A percentile compares a stretch with the other conserved stretches of the same genome.
phyloP scores from a whole-genome alignment of 2,797 vertebrate genomes.

The Pipistrellus kuhlii region DNA sequence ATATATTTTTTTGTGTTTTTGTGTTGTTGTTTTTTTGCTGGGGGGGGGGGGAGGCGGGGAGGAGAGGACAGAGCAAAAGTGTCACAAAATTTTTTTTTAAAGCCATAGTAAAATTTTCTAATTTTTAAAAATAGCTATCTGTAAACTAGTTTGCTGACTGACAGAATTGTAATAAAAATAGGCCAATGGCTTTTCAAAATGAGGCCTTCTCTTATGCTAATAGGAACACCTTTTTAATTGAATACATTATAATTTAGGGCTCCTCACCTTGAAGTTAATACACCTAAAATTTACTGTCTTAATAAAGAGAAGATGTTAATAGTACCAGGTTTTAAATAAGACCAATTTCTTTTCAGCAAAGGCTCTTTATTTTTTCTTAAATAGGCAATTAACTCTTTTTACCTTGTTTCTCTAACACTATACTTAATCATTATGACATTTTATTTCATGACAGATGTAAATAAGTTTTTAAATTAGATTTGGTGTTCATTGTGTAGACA shows the following conservation, averaged over 20 bases:
- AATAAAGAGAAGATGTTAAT: neutral
- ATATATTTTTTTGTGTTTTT: neutral
- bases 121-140: neutral
- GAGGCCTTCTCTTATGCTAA: neutral
- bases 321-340: neutral
- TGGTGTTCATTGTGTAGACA: neutral
- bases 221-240: neutral
- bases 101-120: constrained; percentile 6
- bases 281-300: neutral
- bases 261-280: neutral
- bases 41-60: rapidly evolving
- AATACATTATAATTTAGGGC: neutral
- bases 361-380: neutral
- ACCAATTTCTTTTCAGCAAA: constrained; percentile 2
- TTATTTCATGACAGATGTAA: constrained; percentile 42
- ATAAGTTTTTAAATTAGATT: neutral
- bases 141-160: constrained; percentile 26
- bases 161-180: constrained; percentile 20
- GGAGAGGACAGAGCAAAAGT: neutral
- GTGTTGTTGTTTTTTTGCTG: too few relatives aligned
- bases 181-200: neutral
- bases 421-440: neutral
- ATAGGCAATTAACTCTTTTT: neutral
- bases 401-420: neutral
- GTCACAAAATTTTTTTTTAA: neutral